A percentile compares a stretch with the other conserved stretches of the same genome.
These are phyloP conservation scores for Mythimna loreyi DNA, from an alignment of 2,888 invertebrate genomes.

Conservation along the genomic window DNA sequence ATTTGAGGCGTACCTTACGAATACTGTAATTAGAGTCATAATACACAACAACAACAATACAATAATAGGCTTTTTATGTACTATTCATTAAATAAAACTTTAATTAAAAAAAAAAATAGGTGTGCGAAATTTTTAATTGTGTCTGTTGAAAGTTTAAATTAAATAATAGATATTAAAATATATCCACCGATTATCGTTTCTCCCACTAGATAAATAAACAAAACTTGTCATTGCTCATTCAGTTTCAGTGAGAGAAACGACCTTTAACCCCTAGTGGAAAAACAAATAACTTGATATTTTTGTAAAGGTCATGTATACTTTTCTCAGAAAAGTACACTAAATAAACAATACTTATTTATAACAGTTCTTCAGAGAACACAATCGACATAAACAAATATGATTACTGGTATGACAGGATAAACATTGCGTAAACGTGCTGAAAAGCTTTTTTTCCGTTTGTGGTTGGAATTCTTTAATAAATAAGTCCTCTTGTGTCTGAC, in stretches of 20 bases:
- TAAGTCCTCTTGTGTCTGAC: neutral
- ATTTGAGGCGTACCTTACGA: no score
- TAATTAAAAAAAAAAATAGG: no score
- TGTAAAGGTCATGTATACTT: neutral
- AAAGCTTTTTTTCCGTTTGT: no score
- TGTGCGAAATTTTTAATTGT: no score
- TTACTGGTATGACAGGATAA: neutral
- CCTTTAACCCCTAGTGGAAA: neutral
- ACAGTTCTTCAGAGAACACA: neutral
- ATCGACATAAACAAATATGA: neutral
- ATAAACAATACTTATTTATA: conserved; percentile 6
- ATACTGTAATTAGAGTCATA: no score
- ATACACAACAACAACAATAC: no score
- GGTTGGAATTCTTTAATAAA: neutral
- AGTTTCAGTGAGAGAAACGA: neutral
- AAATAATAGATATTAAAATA: no score
- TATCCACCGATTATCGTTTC: no score
- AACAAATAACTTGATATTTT: neutral
- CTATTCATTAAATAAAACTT: no score
- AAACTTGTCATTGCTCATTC: neutral
- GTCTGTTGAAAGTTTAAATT: no score
- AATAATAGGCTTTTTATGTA: no score
- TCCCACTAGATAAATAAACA: neutral
- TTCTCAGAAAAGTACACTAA: neutral
- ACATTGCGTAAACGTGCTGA: conserved; percentile 3